Evolutionary conservation across 1,140 invertebrate genomes (phyloP).

Genomic region (Heliconius nattereri): DNA sequence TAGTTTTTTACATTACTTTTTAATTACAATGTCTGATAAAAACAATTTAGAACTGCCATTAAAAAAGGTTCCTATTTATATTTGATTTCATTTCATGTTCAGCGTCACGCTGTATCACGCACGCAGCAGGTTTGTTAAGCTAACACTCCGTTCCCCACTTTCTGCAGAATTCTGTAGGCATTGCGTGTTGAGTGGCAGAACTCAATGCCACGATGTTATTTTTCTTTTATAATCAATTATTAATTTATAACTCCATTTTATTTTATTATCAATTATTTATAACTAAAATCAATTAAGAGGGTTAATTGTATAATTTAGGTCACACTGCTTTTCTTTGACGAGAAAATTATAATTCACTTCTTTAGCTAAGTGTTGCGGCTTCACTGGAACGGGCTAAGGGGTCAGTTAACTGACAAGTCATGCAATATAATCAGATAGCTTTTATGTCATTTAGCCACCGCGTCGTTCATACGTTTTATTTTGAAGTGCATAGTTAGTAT

Average conservation of each 20-base stretch:
- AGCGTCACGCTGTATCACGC: no score
- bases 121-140: no score
- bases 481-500: neutral
- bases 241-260: neutral
- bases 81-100: neutral
- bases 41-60: no score
- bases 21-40: neutral
- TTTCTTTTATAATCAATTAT: no score
- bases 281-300: neutral
- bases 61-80: no score
- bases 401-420: slow-evolving; percentile 52
- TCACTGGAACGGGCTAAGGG: slow-evolving; percentile 44
- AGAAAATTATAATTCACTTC: slow-evolving; percentile 38
- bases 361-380: slow-evolving; percentile 30
- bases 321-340: slow-evolving; percentile 28
- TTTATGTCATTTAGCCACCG: slow-evolving; percentile 30
- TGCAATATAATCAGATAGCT: slow-evolving; percentile 46
- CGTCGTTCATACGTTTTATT: neutral
- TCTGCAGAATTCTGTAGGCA: no score
- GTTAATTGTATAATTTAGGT: slow-evolving; percentile 29
- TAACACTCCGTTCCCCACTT: no score
- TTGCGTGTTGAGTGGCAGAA: no score
- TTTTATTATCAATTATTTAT: neutral
- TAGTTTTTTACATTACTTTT: neutral
- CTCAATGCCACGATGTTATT: no score